Conservation (phyloP, 2,888 invertebrate genomes). For the Orthonevra nobilis region DNA sequence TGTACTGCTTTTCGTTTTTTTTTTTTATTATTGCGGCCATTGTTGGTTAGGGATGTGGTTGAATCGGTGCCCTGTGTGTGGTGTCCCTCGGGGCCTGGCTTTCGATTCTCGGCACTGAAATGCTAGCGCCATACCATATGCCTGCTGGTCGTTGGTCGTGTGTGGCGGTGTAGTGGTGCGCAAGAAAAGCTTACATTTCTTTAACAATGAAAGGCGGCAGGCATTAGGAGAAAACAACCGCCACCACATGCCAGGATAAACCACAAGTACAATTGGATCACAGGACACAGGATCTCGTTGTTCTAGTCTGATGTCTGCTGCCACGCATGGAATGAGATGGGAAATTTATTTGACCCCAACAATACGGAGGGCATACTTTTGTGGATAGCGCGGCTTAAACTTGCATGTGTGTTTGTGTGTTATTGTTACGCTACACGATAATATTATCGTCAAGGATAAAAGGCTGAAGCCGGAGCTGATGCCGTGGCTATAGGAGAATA, state of each 20-base stretch:
- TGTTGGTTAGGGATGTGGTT: constrained; percentile 24
- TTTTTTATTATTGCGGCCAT: constrained; percentile 48
- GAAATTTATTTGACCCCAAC: constrained; percentile 64
- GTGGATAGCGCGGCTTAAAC: background rate
- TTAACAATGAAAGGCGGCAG: constrained; percentile 39
- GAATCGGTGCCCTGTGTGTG: too few species aligned
- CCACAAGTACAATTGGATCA: constrained; percentile 56
- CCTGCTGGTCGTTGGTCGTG: constrained; percentile 14
- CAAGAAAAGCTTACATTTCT: constrained; percentile 38
- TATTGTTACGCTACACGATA: constrained; percentile 34
- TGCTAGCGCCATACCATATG: too few species aligned
- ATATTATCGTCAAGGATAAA: constrained; percentile 50
- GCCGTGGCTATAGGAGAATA: constrained; percentile 36
- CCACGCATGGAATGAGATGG: constrained; percentile 64
- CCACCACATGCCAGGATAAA: constrained; percentile 47
- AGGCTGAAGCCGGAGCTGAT: constrained; percentile 16
- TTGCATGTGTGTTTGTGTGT: background rate
- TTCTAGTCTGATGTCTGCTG: constrained; percentile 68
- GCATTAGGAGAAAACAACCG: too few species aligned
- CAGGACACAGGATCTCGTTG: constrained; percentile 48
- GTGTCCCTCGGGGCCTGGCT: too few species aligned
- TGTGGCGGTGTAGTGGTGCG: background rate
- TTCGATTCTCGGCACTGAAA: too few species aligned
- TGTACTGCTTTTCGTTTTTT: constrained; percentile 33
- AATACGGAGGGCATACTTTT: constrained; percentile 25